Percentiles rank a stretch among this genome's conserved stretches.
Conservation (phyloP, 2,888 invertebrate species). For the Polyploca ridens region DNA sequence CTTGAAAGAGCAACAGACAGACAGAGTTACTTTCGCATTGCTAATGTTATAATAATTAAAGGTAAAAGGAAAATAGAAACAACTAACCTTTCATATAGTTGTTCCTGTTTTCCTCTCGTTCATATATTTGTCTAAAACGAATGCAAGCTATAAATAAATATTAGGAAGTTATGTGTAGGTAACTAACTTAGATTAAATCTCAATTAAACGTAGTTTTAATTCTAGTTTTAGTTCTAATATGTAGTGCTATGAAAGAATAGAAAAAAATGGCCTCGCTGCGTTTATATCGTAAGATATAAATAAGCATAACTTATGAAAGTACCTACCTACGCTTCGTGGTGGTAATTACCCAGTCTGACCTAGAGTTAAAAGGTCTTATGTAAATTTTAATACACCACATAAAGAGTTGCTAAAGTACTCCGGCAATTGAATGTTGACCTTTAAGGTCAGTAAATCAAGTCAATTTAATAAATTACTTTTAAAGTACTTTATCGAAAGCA, state of each 20-base stretch:
- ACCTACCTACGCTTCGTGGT: neutral
- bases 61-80: neutral
- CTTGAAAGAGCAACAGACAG: neutral
- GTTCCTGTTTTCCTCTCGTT: neutral
- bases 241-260: neutral
- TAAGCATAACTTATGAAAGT: neutral
- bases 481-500: neutral
- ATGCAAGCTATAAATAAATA: neutral
- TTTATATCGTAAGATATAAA: neutral
- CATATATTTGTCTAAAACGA: neutral
- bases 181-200: neutral
- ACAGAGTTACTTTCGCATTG: neutral
- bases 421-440: neutral
- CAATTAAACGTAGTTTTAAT: neutral
- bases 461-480: neutral
- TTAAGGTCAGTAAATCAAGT: neutral
- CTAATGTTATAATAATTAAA: no score
- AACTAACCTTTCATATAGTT: no score
- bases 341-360: slow-evolving; percentile 1
- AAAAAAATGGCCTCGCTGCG: neutral
- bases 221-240: no score
- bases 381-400: neutral
- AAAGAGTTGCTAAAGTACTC: neutral
- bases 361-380: slow-evolving; percentile 8
- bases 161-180: neutral